Conservation (phyloP, 2,888 invertebrate genomes). For the Melanostoma mellinum region DNA sequence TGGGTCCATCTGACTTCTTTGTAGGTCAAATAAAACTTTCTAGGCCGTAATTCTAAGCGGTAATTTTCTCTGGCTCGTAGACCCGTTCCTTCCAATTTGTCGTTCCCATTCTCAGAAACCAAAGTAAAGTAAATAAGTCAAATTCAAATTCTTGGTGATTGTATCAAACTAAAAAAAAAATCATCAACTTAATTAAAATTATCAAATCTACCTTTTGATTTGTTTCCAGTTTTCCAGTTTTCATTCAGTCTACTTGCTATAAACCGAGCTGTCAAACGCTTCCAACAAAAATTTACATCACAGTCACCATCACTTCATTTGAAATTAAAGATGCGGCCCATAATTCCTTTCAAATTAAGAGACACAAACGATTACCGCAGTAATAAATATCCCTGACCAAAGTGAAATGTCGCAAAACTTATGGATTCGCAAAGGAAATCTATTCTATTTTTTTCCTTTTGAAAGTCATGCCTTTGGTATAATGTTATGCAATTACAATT, state of each 20-base stretch:
- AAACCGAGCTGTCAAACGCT: neutral
- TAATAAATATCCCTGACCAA: slow-evolving; percentile 63
- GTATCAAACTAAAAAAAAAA: too few species aligned
- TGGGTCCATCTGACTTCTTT: too few species aligned
- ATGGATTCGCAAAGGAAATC: slow-evolving; percentile 40
- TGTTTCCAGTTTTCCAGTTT: neutral
- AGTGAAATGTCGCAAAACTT: slow-evolving; percentile 64
- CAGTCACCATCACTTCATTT: slow-evolving; percentile 7
- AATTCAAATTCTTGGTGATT: too few species aligned
- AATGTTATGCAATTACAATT: slow-evolving; percentile 71
- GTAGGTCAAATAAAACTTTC: too few species aligned
- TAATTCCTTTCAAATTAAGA: slow-evolving; percentile 49
- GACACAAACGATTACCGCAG: slow-evolving; percentile 71
- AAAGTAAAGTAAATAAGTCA: too few species aligned
- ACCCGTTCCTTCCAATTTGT: too few species aligned
- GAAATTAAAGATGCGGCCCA: slow-evolving; percentile 30
- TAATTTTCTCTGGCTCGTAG: too few species aligned
- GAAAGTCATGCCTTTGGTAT: slow-evolving; percentile 23
- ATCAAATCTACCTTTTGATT: neutral
- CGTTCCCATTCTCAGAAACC: too few species aligned
- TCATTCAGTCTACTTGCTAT: neutral
- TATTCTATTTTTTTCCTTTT: neutral
- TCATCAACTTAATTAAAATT: too few species aligned
- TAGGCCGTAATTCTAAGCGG: too few species aligned
- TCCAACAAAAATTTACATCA: slow-evolving; percentile 28